A percentile compares a stretch with the other conserved stretches of the same genome.
phyloP scores from a whole-genome alignment of 2,888 invertebrate species.

The Eupithecia vulgata region DNA sequence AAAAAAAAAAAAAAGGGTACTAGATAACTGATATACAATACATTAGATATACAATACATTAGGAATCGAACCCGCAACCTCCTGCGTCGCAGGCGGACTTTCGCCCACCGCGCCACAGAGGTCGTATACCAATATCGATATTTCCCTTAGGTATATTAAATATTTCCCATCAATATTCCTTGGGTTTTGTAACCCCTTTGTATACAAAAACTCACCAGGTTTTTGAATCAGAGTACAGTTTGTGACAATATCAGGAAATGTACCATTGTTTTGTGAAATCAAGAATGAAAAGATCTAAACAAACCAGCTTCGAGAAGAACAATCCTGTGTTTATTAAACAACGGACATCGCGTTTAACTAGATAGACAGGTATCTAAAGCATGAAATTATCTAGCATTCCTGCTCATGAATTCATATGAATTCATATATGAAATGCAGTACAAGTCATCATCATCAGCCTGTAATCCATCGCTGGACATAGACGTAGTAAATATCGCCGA shows the following conservation, averaged over 20 bases:
- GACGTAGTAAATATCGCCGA: not conserved
- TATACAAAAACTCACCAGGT: too few relatives aligned
- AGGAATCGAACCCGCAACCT: too few relatives aligned
- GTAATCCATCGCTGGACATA: not conserved
- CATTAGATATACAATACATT: too few relatives aligned
- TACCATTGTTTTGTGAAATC: not conserved
- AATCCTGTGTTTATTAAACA: not conserved
- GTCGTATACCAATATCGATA: too few relatives aligned
- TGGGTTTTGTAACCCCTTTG: too few relatives aligned
- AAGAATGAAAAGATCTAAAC: not conserved
- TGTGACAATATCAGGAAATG: not conserved
- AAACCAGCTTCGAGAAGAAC: not conserved
- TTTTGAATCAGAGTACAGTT: too few relatives aligned
- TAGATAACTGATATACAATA: too few relatives aligned
- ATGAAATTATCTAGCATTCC: not conserved
- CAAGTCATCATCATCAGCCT: not conserved
- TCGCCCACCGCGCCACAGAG: too few relatives aligned
- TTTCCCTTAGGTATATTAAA: too few relatives aligned
- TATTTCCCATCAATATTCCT: too few relatives aligned
- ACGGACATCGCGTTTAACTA: not conserved
- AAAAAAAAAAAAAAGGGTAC: too few relatives aligned
- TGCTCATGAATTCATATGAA: not conserved
- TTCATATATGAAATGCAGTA: not conserved
- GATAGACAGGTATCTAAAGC: not conserved
- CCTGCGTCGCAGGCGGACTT: too few relatives aligned